phyloP scores from a whole-genome alignment of 2,113 vertebrate species.

The Himantopus leucocephalus region DNA sequence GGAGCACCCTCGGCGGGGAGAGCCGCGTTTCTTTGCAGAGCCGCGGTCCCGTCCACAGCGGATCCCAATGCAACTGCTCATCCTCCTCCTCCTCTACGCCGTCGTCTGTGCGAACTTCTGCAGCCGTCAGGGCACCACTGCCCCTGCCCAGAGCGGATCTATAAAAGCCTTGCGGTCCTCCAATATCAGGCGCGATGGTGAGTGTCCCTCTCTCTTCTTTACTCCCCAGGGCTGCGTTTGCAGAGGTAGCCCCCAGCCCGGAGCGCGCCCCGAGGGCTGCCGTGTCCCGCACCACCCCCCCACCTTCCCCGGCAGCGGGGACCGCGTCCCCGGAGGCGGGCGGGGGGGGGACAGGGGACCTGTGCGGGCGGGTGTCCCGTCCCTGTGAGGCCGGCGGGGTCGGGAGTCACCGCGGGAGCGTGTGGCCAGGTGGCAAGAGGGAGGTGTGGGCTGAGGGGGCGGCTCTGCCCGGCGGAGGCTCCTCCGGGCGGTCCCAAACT shows the following conservation, averaged over 20 bases:
- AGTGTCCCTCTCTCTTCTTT: constrained; percentile 23
- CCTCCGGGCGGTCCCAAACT: background rate
- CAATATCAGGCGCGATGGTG: constrained; percentile 78
- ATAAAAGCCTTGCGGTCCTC: constrained; percentile 75
- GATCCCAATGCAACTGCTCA: constrained; percentile 77
- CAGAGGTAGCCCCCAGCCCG: background rate
- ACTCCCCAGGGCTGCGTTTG: background rate
- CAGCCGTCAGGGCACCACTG: constrained; percentile 68
- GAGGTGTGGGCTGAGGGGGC: background rate
- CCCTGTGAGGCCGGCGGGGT: background rate
- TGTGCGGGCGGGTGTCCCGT: background rate
- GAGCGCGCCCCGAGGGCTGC: background rate
- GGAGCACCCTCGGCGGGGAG: background rate
- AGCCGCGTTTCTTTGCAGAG: background rate
- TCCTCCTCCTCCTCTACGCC: constrained; percentile 67
- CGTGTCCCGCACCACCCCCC: too few relatives aligned
- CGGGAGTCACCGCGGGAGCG: background rate
- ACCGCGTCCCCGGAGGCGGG: too few relatives aligned
- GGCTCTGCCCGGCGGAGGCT: background rate
- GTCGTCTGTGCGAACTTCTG: constrained; percentile 73
- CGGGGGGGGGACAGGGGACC: too few relatives aligned
- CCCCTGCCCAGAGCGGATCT: constrained; percentile 75
- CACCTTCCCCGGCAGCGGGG: too few relatives aligned
- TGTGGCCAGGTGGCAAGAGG: background rate
- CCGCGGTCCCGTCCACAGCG: background rate